Base-by-base conservation (phyloP, 2,888 invertebrate species). In the Epirrhoe tristata region DNA sequence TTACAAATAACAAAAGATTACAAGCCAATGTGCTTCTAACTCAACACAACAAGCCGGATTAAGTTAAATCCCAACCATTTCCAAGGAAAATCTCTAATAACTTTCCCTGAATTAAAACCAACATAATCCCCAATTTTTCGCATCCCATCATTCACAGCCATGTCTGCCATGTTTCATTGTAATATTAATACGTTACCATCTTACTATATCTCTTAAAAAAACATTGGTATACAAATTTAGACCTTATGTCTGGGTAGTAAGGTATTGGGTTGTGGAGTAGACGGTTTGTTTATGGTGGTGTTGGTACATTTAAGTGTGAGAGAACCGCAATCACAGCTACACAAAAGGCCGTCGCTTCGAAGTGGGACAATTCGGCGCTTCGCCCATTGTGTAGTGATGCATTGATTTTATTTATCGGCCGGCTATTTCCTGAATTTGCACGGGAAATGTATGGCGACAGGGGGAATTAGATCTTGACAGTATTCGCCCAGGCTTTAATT, bases 141-240 rank as follows among this genome's bases (percentile, higher is more conserved):
- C 70, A 73, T 73, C 71, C 74, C 74, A 72, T 79, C 80, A 74
- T 76, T 75, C 77, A 71, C 69, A 66, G 58, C 50, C 56, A 55
- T 51, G 43, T 66, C 60, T 61, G 61, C 78, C 77, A 78, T 79
- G 81, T 81, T 80, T 81, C 81, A 81, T 80, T 80, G 81, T 81
- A 81, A 81, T 81, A 80, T 80, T 81, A 81, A 81, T 81, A 77
- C 73, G 70, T 58, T 63, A 69, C 72, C 50, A 71, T 52, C 32
- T 32, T 67, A 66, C 65, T 51, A 12, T 5, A 70, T 31, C 48
- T 48, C 62, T 43, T 31, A 31, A 24, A 62, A 12, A 31, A n/a
- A 1, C 7, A 6, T 8, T 12, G 8, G 24, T 8, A 4, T 32
- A n/a, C 12, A 2, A 58, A 55, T 55, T 34, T 51, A 2, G 51